Base-by-base conservation (phyloP, 2,888 invertebrate genomes). In the Spisula solida region DNA sequence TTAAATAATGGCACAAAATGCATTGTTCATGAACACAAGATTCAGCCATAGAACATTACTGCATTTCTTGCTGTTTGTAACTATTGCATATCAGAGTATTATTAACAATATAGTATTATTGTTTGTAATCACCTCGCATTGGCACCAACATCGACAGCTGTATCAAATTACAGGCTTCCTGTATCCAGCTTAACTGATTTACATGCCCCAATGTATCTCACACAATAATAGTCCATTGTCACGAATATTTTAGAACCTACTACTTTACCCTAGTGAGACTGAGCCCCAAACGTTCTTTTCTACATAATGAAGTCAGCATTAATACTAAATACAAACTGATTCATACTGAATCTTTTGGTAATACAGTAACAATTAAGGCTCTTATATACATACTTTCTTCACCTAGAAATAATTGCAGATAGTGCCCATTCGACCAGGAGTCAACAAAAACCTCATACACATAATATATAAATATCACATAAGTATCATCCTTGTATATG, bases 401-500 rank as follows among this genome's bases (percentile, higher is more conserved):
- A 34, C 14, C 34, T 34, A 75, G 31, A 75, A 34, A 75, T 41
- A 47, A 75, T 75, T 85, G 82, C 87, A 87, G 87, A 87, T 82
- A 78, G 82, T 70, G 51, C 82, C 60, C 82, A 82, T 87, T 87
- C 87, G 82, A 87, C 79, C 87, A 25, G 78, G 80, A 81, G 82
- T 29, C 25, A 29, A 78, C 41, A 82, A 60, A 34, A 60, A 41
- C 29, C 47, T 60, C 60, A 86, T 86, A 85, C 48, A 80, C 55
- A 82, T 81, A 34, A 88, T 81, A 56, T 85, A 90, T 85, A 88
- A 91, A 89, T 91, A 91, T 91, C 91, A 91, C 91, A 91, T 51
- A 81, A 60, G 89, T 82, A 88, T 83, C 75, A 81, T 75, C 88
- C 89, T 81, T 41, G 82, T 75, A 82, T 81, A 88, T 89, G 91